Percentiles rank a stretch among this genome's conserved stretches.
Conservation (phyloP, 35 echinoderm and acorn worm genomes). For the Patiria miniata region DNA sequence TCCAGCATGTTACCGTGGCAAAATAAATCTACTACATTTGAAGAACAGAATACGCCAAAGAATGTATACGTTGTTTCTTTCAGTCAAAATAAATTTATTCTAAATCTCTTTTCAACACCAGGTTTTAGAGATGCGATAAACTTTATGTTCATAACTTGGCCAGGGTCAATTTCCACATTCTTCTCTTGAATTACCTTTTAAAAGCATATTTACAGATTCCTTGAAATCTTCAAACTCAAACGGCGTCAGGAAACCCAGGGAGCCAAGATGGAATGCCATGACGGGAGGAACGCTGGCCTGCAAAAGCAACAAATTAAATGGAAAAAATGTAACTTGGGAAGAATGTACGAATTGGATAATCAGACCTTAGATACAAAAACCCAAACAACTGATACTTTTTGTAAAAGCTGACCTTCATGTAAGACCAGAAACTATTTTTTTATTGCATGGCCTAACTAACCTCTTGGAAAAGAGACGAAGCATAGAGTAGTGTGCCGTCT, state of each 20-base stretch:
- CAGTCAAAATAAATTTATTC: too few species aligned
- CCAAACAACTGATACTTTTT: too few species aligned
- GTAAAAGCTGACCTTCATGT: constrained; percentile 75
- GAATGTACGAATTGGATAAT: too few species aligned
- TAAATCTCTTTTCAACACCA: too few species aligned
- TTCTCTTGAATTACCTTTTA: constrained; percentile 60
- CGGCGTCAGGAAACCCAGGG: constrained; percentile 93
- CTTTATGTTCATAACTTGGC: too few species aligned
- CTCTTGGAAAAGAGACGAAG: constrained; percentile 96
- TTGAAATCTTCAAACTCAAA: constrained; percentile 94
- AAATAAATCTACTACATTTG: too few species aligned
- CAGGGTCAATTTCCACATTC: neutral
- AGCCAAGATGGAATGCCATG: constrained; percentile 97
- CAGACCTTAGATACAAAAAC: too few species aligned
- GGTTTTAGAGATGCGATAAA: too few species aligned
- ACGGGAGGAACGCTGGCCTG: constrained; percentile 94
- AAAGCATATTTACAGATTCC: constrained; percentile 77
- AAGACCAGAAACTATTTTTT: too few species aligned
- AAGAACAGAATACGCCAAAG: too few species aligned
- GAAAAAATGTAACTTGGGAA: neutral
- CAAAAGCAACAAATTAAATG: neutral
- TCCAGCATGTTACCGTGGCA: too few species aligned
- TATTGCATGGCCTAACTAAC: constrained; percentile 32
- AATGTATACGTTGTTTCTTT: too few species aligned
- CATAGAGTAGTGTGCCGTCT: constrained; percentile 92